A percentile compares a stretch with the other conserved stretches of the same genome.
These are phyloP conservation scores for Osmoderma eremita DNA, from an alignment of 2,888 invertebrate species.

Conservation along the genomic window DNA sequence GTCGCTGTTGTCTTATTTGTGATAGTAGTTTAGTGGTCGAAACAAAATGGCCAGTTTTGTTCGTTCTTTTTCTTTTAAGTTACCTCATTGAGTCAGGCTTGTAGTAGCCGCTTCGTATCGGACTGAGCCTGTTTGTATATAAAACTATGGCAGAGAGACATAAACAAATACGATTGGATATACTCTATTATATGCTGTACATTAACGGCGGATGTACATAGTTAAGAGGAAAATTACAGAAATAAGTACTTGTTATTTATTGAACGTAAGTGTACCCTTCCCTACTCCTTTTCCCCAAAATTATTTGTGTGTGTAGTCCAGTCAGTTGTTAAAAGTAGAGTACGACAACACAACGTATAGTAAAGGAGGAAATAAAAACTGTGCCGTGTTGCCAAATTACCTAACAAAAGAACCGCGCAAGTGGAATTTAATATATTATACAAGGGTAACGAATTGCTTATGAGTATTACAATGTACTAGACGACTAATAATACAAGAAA, in stretches of 20 bases:
- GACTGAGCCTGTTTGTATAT: slow-evolving; percentile 42
- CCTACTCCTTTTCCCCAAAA: slow-evolving; percentile 1
- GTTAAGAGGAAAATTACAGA: slow-evolving; percentile 24
- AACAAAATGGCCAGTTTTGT: slow-evolving; percentile 40
- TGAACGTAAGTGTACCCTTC: slow-evolving; percentile 30
- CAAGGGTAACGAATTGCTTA: no score
- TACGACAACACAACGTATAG: slow-evolving; percentile 4
- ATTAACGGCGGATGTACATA: slow-evolving; percentile 42
- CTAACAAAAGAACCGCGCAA: slow-evolving; percentile 17
- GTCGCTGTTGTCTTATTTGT: slow-evolving; percentile 45
- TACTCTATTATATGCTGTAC: slow-evolving; percentile 38
- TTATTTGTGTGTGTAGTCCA: slow-evolving; percentile 30
- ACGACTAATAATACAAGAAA: no score
- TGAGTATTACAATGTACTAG: no score
- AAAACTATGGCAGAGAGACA: slow-evolving; percentile 29
- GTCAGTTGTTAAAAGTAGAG: slow-evolving; percentile 16
- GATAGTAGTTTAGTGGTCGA: slow-evolving; percentile 43
- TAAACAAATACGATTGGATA: slow-evolving; percentile 22
- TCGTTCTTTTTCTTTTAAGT: slow-evolving; percentile 33
- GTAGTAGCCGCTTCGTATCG: slow-evolving; percentile 39
- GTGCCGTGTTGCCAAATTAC: slow-evolving; percentile 44
- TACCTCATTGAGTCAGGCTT: slow-evolving; percentile 43
- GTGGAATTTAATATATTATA: neutral
- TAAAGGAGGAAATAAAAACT: slow-evolving; percentile 1
- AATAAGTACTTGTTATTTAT: slow-evolving; percentile 42